A percentile compares a stretch with the other conserved stretches of the same genome.
Conservation (phyloP, 2,113 vertebrate species). For the Lagenorhynchus albirostris region DNA sequence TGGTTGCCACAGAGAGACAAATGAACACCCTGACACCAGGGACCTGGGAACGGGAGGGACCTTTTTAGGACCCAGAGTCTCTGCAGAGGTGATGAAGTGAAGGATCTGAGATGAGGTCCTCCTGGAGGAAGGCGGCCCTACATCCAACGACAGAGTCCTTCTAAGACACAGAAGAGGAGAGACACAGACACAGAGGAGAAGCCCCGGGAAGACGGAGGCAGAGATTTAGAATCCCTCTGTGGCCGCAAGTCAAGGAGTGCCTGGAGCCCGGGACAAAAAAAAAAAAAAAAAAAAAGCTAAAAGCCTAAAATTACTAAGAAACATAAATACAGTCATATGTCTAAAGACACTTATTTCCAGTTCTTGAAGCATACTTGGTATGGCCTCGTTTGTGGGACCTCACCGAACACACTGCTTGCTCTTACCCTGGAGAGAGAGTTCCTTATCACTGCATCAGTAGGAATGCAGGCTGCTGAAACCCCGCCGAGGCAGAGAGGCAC, state of each 20-base stretch:
- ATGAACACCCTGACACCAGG: neutral
- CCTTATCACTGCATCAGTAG: no score
- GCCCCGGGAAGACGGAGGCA: rapidly evolving
- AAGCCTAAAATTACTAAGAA: neutral
- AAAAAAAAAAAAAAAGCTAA: neutral
- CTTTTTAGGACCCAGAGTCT: neutral
- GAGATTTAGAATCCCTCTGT: no score
- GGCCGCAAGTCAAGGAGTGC: neutral
- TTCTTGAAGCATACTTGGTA: neutral
- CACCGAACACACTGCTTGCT: neutral
- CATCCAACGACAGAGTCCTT: neutral
- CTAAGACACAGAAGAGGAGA: neutral
- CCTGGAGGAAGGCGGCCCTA: neutral
- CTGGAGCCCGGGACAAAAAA: neutral
- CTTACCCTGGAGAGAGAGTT: neutral
- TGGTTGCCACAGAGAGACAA: no score
- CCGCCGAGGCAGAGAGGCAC: no score
- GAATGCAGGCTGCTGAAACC: neutral
- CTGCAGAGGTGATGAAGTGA: neutral
- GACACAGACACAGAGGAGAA: neutral
- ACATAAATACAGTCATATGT: no score
- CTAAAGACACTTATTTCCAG: neutral
- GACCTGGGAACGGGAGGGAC: no score
- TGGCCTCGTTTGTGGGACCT: neutral
- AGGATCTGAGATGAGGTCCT: neutral